A percentile compares a stretch with the other conserved stretches of the same genome.
Conservation (phyloP, 1,140 invertebrate species). For the Anastrepha ludens region DNA sequence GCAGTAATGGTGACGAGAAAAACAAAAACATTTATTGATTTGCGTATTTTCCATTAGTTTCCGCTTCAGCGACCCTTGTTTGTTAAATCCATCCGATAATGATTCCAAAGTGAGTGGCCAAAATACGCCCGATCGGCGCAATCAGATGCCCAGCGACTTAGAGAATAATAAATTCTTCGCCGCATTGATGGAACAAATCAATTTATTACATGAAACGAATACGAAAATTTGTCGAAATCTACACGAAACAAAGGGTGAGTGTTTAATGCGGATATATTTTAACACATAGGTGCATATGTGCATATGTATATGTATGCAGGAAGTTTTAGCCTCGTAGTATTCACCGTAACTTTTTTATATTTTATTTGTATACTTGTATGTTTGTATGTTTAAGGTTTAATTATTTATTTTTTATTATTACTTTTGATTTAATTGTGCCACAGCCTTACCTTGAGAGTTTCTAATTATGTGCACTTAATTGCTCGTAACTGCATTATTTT, state of each 20-base stretch:
- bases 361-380: neutral
- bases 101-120: slow-evolving; percentile 72
- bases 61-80: slow-evolving; percentile 72
- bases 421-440: neutral
- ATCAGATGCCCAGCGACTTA: slow-evolving; percentile 61
- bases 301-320: neutral
- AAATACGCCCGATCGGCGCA: slow-evolving; percentile 69
- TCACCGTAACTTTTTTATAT: neutral
- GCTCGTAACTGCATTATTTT: neutral
- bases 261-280: neutral
- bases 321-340: neutral
- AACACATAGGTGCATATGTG: neutral
- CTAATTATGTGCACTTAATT: slow-evolving; percentile 2
- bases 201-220: slow-evolving; percentile 72
- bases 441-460: neutral
- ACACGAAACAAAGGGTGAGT: slow-evolving; percentile 73
- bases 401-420: neutral
- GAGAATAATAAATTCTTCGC: slow-evolving; percentile 71
- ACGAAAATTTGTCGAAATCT: slow-evolving; percentile 73
- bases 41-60: slow-evolving; percentile 61
- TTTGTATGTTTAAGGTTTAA: neutral
- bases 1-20: neutral
- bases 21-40: neutral
- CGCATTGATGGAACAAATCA: slow-evolving; percentile 72
- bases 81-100: slow-evolving; percentile 71